phyloP scores from a whole-genome alignment of 2,113 vertebrate species.

The Prinia subflava region DNA sequence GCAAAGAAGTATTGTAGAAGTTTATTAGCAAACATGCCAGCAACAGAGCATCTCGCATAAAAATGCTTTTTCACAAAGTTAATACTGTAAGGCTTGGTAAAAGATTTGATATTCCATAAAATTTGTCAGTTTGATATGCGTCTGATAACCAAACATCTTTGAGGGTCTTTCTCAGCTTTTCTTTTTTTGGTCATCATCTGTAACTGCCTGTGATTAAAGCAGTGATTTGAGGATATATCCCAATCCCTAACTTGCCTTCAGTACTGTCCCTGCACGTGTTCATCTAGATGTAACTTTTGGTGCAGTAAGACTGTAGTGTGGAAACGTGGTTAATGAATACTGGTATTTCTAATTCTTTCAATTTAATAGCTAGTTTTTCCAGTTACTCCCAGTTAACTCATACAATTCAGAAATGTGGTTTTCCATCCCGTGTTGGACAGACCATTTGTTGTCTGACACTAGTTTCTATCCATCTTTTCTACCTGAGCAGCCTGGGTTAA shows the following conservation, averaged over 20 bases:
- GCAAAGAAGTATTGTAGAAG: neutral
- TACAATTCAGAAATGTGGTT: neutral
- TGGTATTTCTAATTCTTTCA: neutral
- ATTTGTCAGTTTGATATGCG: neutral
- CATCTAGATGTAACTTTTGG: neutral
- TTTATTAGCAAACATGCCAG: neutral
- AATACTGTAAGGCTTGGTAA: neutral
- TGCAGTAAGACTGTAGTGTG: neutral
- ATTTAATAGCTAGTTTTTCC: neutral
- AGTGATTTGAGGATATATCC: neutral
- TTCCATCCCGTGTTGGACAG: neutral
- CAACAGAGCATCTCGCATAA: neutral
- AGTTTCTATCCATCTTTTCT: neutral
- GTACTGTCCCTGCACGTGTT: accelerated
- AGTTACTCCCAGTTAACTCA: neutral
- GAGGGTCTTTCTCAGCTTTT: neutral
- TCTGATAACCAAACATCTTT: neutral
- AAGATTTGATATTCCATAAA: neutral
- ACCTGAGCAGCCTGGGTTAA: neutral
- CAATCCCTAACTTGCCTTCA: neutral
- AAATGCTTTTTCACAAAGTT: neutral
- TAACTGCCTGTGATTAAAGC: neutral
- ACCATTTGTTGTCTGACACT: neutral
- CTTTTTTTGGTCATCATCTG: neutral
- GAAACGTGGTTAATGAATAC: neutral